Percentiles rank a stretch among this genome's conserved stretches.
Conservation (phyloP, 2,797 vertebrate genomes). For the Tamandua tetradactyla region DNA sequence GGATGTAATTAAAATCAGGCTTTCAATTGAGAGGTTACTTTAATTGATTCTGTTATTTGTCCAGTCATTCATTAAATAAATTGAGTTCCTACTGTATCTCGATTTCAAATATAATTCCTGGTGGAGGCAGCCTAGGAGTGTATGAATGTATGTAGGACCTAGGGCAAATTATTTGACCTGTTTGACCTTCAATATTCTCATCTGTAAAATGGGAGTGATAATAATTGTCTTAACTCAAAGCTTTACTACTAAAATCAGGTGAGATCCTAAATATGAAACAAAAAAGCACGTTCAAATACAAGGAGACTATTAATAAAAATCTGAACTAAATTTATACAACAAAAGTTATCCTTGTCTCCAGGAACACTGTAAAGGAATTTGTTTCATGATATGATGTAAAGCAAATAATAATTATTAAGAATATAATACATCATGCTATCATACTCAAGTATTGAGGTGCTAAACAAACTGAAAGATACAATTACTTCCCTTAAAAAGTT, state of each 20-base stretch:
- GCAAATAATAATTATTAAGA: not conserved
- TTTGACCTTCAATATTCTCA: not conserved
- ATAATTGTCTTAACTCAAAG: not conserved
- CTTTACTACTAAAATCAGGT: not conserved
- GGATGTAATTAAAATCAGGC: not conserved
- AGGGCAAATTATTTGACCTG: not conserved
- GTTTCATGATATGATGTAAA: not conserved
- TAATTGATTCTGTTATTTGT: not conserved
- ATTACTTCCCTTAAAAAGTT: not conserved
- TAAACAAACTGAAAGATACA: not conserved
- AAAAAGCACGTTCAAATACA: not conserved
- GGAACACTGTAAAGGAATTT: not conserved
- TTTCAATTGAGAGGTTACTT: constrained; percentile 26
- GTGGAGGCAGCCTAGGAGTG: not conserved
- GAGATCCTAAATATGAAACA: too few species aligned
- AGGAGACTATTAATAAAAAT: not conserved
- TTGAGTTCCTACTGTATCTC: not conserved
- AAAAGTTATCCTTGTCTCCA: not conserved
- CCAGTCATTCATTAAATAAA: not conserved
- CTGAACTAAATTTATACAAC: not conserved
- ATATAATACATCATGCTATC: not conserved
- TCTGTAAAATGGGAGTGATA: not conserved
- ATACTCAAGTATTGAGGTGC: not conserved
- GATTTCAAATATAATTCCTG: constrained; percentile 11
- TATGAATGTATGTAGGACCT: not conserved